Evolutionary conservation across 2,113 vertebrate species (phyloP).

Genomic region (Dicrurus megarhynchus): DNA sequence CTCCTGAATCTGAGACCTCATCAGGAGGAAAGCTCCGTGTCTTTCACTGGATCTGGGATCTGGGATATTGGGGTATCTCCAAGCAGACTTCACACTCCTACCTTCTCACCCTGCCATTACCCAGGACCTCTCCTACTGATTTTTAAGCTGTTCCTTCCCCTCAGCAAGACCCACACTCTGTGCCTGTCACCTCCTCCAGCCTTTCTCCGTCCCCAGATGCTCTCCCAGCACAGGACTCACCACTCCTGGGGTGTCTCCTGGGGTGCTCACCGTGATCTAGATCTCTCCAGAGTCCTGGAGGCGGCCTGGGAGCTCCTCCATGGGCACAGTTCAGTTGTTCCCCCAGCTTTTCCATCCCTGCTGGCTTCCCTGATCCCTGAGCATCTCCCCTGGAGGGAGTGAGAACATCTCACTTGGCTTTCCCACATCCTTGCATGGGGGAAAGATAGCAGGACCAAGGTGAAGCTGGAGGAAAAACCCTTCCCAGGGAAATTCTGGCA

Average conservation of each 20-base stretch:
- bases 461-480: background rate
- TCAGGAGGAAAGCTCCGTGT: background rate
- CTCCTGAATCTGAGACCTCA: background rate
- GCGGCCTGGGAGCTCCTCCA: background rate
- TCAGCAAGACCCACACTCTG: background rate
- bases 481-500: background rate
- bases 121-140: background rate
- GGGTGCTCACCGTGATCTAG: background rate
- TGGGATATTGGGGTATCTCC: background rate
- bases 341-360: background rate
- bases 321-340: background rate
- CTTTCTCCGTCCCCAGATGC: background rate
- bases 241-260: background rate
- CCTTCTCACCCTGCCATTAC: background rate
- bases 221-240: background rate
- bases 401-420: background rate
- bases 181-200: background rate
- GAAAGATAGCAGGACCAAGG: accelerated
- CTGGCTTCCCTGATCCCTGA: background rate
- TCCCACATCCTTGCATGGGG: background rate
- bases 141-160: background rate
- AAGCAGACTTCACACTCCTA: background rate
- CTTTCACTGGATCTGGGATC: background rate
- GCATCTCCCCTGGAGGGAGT: background rate
- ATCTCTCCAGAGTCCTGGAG: background rate